Conservation (phyloP, 1,140 invertebrate genomes). For the Helicoverpa zea region DNA sequence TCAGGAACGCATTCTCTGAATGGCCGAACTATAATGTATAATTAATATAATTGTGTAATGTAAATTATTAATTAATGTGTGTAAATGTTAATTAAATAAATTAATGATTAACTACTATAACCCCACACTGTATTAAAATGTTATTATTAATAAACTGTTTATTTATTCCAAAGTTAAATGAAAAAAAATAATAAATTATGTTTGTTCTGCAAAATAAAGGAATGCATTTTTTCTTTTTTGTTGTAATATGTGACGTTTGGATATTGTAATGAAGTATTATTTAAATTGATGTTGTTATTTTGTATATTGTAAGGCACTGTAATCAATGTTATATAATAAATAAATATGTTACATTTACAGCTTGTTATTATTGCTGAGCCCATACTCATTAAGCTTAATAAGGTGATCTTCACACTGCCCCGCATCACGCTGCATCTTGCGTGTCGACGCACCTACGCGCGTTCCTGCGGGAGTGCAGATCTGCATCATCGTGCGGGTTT, state of each 20-base stretch:
- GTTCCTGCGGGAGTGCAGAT: too few relatives aligned
- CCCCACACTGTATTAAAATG: conserved; percentile 15
- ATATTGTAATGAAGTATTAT: conserved; percentile 25
- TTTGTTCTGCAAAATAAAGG: background rate
- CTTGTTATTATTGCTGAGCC: background rate
- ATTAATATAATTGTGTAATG: conserved; percentile 6
- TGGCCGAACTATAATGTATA: too few relatives aligned
- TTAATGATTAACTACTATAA: background rate
- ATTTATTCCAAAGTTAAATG: background rate
- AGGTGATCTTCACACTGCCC: too few relatives aligned
- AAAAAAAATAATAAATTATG: background rate
- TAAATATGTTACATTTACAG: conserved; percentile 24
- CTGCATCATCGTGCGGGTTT: too few relatives aligned
- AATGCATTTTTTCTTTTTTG: conserved; percentile 7
- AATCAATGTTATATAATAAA: conserved; percentile 37
- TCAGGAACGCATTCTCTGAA: too few relatives aligned
- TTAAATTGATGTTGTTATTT: conserved; percentile 20
- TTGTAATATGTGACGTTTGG: conserved; percentile 9
- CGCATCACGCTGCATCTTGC: too few relatives aligned
- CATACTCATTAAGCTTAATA: too few relatives aligned
- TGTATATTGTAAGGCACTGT: conserved; percentile 30
- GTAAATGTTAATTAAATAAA: conserved; percentile 2
- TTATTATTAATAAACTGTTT: background rate
- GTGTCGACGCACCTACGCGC: too few relatives aligned
- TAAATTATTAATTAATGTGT: conserved; percentile 7